Percentiles rank a stretch among this genome's conserved stretches.
Evolutionary conservation across 2,113 vertebrate species (phyloP).

Genomic region (Lepidothrix coronata): DNA sequence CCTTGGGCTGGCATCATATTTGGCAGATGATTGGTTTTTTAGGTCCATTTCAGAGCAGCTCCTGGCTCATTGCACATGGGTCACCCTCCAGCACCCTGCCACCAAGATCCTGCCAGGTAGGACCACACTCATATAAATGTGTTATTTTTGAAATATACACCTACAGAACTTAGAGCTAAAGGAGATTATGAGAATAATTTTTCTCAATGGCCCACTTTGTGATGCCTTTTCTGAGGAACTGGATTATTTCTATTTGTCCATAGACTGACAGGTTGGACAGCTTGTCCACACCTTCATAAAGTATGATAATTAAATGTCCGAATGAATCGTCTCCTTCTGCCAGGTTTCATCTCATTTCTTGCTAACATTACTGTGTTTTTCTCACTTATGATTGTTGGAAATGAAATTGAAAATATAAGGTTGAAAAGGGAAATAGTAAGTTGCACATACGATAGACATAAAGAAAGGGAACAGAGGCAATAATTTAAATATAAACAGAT

Average conservation of each 20-base stretch:
- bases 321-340: neutral
- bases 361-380: neutral
- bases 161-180: neutral
- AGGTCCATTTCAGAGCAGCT: neutral
- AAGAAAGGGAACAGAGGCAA: neutral
- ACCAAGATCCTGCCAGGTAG: neutral
- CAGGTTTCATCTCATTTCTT: neutral
- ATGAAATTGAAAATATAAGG: neutral
- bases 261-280: neutral
- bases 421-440: neutral
- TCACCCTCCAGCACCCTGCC: neutral
- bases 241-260: neutral
- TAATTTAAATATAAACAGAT: neutral
- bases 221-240: neutral
- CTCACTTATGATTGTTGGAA: neutral
- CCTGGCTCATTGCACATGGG: rapidly evolving
- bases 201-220: neutral
- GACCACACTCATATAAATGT: neutral
- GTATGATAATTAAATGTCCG: neutral
- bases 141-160: neutral
- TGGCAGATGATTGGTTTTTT: neutral
- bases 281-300: neutral
- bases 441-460: neutral
- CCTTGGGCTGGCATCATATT: neutral
- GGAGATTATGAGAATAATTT: neutral